A percentile compares a stretch with the other conserved stretches of the same genome.
phyloP scores from a whole-genome alignment of 30 jellyfish, hydroid and myxozoan species.

The Turritopsis dohrnii region DNA sequence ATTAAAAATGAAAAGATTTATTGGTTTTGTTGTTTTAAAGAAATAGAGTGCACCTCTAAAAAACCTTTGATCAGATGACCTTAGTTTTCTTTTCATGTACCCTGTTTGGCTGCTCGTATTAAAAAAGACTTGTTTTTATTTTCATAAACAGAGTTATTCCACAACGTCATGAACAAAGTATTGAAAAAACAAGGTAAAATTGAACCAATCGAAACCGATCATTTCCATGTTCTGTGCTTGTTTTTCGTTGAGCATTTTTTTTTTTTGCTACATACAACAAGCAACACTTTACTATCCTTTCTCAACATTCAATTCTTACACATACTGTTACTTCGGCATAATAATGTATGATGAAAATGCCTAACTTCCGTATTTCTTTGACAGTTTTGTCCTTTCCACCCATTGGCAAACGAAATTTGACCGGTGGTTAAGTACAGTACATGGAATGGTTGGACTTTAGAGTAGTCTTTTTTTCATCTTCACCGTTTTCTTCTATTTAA shows the following conservation, averaged over 20 bases:
- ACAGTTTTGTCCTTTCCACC: neutral
- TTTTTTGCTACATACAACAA: neutral
- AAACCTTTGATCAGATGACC: neutral
- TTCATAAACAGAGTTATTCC: slow-evolving; percentile 7
- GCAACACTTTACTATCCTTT: neutral
- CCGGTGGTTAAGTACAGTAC: neutral
- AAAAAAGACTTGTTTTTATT: neutral
- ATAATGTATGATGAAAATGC: neutral
- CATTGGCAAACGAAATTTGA: neutral
- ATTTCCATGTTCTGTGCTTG: neutral
- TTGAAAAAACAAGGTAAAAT: slow-evolving; percentile 13
- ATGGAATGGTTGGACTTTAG: neutral
- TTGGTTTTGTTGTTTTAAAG: too few relatives aligned
- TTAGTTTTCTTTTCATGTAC: slow-evolving; percentile 17
- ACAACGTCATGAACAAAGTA: slow-evolving; percentile 7
- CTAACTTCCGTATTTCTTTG: neutral
- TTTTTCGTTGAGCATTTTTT: neutral
- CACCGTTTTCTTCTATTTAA: neutral
- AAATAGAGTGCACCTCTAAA: neutral
- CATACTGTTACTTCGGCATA: neutral
- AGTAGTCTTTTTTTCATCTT: neutral
- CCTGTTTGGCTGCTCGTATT: neutral
- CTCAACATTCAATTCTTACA: neutral
- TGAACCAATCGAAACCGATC: neutral
- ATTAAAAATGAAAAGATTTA: too few relatives aligned